phyloP scores from a whole-genome alignment of 2,113 vertebrate species.

The Stomatorhinus ivindoensis region DNA sequence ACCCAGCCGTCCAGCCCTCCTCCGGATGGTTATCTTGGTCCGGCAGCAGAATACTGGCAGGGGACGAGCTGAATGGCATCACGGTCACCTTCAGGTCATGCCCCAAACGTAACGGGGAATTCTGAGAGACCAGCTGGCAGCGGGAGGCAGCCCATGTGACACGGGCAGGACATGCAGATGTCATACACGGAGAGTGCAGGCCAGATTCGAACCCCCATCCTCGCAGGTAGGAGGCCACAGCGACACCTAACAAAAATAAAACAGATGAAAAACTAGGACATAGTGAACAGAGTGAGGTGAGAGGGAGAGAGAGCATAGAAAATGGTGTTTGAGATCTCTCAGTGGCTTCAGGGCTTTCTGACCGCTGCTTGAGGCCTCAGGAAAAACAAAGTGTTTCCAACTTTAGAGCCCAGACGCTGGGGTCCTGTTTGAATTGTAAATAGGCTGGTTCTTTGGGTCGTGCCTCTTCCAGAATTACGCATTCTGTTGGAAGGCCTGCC shows the following conservation, averaged over 20 bases:
- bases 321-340: neutral
- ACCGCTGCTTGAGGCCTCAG: conserved; percentile 9
- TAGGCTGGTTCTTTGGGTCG: conserved; percentile 16
- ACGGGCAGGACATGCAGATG: neutral
- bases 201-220: neutral
- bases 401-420: conserved; percentile 15
- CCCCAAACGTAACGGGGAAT: neutral
- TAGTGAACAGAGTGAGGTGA: neutral
- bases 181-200: neutral
- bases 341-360: conserved; percentile 1
- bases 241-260: neutral
- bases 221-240: neutral
- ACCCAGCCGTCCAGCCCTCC: neutral
- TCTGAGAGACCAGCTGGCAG: neutral
- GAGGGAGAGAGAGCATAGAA: neutral
- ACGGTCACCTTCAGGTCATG: neutral
- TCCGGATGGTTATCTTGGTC: neutral
- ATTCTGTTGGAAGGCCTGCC: conserved; percentile 27
- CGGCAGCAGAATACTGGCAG: neutral
- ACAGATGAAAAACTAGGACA: neutral
- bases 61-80: neutral
- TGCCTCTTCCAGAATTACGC: conserved; percentile 22
- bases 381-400: conserved; percentile 17
- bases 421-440: conserved; percentile 25
- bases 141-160: neutral